phyloP scores from a whole-genome alignment of 2,113 vertebrate genomes.

The Gnathonemus echidnorhynchus region DNA sequence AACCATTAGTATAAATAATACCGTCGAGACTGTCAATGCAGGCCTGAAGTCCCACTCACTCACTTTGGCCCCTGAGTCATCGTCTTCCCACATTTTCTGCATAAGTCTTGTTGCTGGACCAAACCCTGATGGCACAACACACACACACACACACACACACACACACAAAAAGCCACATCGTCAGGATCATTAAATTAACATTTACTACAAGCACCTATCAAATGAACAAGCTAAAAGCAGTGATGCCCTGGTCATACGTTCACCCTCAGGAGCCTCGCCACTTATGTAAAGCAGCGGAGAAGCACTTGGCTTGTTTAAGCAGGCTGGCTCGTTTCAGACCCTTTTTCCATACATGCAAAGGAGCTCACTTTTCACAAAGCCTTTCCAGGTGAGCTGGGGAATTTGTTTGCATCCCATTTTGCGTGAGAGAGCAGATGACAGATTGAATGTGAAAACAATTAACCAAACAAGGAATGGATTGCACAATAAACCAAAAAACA shows the following conservation, averaged over 20 bases:
- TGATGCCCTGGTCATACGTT: not conserved
- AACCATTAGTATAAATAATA: not conserved
- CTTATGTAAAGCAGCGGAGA: conserved; percentile 50
- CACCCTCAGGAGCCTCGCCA: conserved; percentile 37
- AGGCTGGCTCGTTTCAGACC: not conserved
- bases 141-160: conserved; percentile 1
- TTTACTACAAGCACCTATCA: not conserved
- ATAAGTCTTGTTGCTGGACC: conserved; percentile 45
- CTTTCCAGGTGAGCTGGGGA: conserved; percentile 3
- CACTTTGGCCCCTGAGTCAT: conserved; percentile 56
- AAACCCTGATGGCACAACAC: conserved; percentile 41
- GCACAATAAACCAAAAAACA: not conserved
- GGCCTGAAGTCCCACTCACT: not conserved
- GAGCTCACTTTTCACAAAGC: not conserved
- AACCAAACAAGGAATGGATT: not conserved
- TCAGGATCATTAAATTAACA: not conserved
- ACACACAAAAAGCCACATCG: conserved; percentile 16
- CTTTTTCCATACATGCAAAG: conserved; percentile 13
- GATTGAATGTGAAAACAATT: not conserved
- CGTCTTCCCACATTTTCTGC: conserved; percentile 51
- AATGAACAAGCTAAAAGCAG: not conserved
- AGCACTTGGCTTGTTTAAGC: not conserved
- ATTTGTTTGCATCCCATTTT: conserved; percentile 15
- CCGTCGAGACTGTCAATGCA: not conserved
- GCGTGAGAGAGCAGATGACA: not conserved